These are phyloP conservation scores for Metallyticus violacea DNA, from an alignment of 2,888 invertebrate genomes.

Conservation along the genomic window DNA sequence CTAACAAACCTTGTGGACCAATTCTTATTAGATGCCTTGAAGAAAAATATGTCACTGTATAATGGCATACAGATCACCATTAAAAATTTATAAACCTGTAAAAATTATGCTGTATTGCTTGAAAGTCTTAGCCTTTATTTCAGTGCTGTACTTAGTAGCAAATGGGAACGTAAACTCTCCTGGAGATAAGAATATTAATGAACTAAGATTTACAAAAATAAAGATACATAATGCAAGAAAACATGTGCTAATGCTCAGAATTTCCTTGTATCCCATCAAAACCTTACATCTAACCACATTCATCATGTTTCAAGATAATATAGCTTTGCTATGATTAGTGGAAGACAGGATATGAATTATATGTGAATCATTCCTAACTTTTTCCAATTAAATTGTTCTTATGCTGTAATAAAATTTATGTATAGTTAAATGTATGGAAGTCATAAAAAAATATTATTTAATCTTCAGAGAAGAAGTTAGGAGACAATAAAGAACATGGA, in stretches of 20 bases:
- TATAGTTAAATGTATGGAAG: too few species aligned
- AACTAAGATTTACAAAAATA: not conserved
- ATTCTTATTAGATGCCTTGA: not conserved
- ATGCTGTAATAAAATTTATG: too few species aligned
- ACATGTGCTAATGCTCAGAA: not conserved
- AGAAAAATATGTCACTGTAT: not conserved
- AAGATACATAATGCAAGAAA: not conserved
- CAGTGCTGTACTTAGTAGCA: not conserved
- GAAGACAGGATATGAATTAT: too few species aligned
- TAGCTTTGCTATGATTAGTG: not conserved
- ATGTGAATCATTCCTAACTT: too few species aligned
- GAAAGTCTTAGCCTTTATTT: too few species aligned
- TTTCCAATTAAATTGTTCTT: too few species aligned
- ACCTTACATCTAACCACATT: not conserved
- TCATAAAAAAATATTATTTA: too few species aligned
- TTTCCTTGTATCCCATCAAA: not conserved
- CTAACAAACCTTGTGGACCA: not conserved
- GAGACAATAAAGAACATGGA: too few species aligned
- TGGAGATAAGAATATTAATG: not conserved
- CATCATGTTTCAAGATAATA: not conserved
- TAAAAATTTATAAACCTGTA: not conserved
- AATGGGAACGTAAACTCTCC: too few species aligned
- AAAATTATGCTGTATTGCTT: not conserved
- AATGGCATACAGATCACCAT: not conserved
- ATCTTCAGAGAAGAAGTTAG: too few species aligned